Evolutionary conservation across 1,140 invertebrate genomes (phyloP), one percentile per base, ranked within the genome.

Genomic region (Nasonia vitripennis): DNA sequence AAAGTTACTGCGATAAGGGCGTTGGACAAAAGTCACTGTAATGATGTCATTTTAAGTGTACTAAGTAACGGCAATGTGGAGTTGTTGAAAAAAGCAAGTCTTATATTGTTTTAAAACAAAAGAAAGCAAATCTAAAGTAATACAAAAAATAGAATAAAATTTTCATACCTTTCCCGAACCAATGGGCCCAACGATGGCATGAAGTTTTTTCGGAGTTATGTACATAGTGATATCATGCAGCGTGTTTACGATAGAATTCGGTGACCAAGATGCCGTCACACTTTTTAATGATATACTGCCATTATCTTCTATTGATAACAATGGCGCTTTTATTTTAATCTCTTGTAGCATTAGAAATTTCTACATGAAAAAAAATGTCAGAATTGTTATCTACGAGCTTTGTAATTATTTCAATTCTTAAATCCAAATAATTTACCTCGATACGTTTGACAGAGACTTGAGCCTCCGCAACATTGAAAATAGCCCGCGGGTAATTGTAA

Each of bases 111-210:
- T 37, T 37, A 0, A 37, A 37, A 37, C 5, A 6, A 37, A 37
- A 45, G 9, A 45, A 7, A 45, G 1, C 9, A 45, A 45, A 45
- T 45, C 41, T 45, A 9, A 45, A 9, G 37, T n/a, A 48, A 20
- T 45, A n/a, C n/a, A 41, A 75, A 12, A 5, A 62, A 20, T 62
- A 45, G 55, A 17, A 45, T 78, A 17, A 17, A 78, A 78, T 27
- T 51, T 73, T 37, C n/a, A 97, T 9, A 95, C 96, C 93, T 98
- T 98, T 83, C 97, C 97, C 23, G 96, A 94, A 37, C 97, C 97
- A 20, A 98, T 96, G 48, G 96, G 95, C 1, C 97, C 97, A 85
- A 98, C 95, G 3, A 98, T 94, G 7, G 96, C 96, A 75, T 97
- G 92, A 55, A 98, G 92, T 89, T 96, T 93, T 78, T 96, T 96